phyloP scores from a whole-genome alignment of 2,113 vertebrate species.

The Lota lota region DNA sequence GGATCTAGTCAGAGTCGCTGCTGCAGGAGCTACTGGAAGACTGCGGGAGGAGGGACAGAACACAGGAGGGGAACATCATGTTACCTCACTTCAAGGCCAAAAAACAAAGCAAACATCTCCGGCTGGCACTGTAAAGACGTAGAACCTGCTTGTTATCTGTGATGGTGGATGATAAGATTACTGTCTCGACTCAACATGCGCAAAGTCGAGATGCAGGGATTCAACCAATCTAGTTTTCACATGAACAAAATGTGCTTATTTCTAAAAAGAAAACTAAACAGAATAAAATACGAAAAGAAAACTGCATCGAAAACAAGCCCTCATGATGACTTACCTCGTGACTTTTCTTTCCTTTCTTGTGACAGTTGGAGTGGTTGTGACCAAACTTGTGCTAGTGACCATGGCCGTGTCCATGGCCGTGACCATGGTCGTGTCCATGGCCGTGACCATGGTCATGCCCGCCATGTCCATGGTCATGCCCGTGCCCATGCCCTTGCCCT shows the following conservation, averaged over 20 bases:
- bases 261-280: background rate
- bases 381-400: conserved; percentile 16
- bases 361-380: conserved; percentile 43
- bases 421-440: background rate
- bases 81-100: background rate
- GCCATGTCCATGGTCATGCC: background rate
- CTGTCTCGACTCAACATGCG: too few relatives aligned
- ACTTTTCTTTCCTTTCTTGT: conserved; percentile 51
- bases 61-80: background rate
- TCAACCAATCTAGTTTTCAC: too few relatives aligned
- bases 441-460: conserved; percentile 19
- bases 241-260: background rate
- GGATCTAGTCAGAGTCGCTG: conserved; percentile 63
- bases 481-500: background rate
- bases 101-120: background rate
- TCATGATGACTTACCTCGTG: conserved; percentile 41
- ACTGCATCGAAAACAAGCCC: too few relatives aligned
- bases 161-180: too few relatives aligned
- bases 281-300: background rate
- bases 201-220: too few relatives aligned
- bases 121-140: too few relatives aligned
- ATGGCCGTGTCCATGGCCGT: background rate
- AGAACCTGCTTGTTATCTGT: too few relatives aligned
- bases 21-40: conserved; percentile 62
- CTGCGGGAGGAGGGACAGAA: conserved; percentile 23